A percentile compares a stretch with the other conserved stretches of the same genome.
These are phyloP conservation scores for Paramacrobiotus metropolitanus DNA, from an alignment of 1,140 invertebrate genomes.

Conservation along the genomic window DNA sequence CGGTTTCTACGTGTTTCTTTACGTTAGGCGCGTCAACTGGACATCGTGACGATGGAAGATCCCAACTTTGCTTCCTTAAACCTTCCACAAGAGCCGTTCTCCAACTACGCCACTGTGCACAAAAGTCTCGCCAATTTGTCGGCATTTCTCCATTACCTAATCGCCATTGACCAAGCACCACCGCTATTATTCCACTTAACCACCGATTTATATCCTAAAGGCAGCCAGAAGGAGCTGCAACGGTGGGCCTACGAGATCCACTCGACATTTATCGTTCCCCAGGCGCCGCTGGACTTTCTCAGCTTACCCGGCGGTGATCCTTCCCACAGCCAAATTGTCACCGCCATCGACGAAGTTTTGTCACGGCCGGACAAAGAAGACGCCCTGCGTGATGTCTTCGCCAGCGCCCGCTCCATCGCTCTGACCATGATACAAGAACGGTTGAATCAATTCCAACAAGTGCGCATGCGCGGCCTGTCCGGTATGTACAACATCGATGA, in stretches of 20 bases:
- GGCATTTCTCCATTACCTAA: conserved; percentile 65
- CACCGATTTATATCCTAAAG: conserved; percentile 57
- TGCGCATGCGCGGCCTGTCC: neutral
- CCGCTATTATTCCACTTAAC: conserved; percentile 53
- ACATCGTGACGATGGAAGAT: conserved; percentile 3
- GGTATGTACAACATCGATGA: neutral
- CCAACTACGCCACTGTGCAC: conserved; percentile 17
- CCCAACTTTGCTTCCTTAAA: conserved; percentile 23
- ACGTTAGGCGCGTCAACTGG: conserved; percentile 1
- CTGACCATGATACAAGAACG: neutral
- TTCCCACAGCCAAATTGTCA: neutral
- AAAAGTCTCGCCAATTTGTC: conserved; percentile 51
- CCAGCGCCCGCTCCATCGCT: neutral
- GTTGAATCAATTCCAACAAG: neutral
- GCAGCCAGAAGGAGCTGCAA: conserved; percentile 61
- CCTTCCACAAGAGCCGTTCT: conserved; percentile 10
- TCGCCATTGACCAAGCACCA: conserved; percentile 52
- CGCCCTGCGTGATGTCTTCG: neutral
- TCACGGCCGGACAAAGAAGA: neutral
- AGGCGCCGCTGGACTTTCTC: neutral
- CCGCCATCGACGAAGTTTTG: neutral
- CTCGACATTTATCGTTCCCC: conserved; percentile 75
- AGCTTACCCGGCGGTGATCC: neutral
- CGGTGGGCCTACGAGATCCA: conserved; percentile 96
- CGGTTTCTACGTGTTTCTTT: too few species aligned